A percentile compares a stretch with the other conserved stretches of the same genome.
Conservation (phyloP, 2,113 vertebrate genomes). For the Naja naja region DNA sequence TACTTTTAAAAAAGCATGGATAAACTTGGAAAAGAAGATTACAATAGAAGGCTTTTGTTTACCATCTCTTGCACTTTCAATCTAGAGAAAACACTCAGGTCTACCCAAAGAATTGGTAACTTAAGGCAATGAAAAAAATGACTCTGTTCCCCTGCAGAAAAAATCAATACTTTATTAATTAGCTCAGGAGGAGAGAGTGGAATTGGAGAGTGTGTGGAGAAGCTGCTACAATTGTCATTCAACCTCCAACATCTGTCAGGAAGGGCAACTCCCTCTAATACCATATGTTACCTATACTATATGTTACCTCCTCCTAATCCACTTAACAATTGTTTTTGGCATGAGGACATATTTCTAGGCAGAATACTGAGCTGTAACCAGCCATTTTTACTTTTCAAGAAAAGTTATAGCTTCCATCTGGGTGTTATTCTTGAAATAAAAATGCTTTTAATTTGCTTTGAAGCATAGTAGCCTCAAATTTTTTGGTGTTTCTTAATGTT, state of each 20-base stretch:
- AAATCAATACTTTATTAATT: background rate
- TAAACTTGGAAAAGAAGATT: background rate
- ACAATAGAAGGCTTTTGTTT: background rate
- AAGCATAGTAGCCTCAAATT: background rate
- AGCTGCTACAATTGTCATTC: background rate
- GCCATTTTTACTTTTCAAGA: background rate
- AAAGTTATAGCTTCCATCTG: background rate
- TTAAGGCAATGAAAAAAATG: background rate
- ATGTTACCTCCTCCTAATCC: background rate
- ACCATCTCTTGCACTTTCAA: too few relatives aligned
- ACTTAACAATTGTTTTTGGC: background rate
- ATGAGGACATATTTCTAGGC: background rate
- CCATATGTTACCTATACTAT: background rate
- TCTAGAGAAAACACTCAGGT: background rate
- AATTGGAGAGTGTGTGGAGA: background rate
- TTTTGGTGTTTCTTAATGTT: background rate
- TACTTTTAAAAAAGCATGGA: background rate
- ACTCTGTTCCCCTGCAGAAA: background rate
- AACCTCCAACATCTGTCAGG: background rate
- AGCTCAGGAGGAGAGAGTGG: background rate
- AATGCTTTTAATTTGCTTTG: background rate
- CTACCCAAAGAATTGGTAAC: background rate
- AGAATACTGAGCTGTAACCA: background rate
- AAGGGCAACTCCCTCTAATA: background rate
- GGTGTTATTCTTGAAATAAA: background rate